These are phyloP conservation scores for Oligia latruncula DNA, from an alignment of 2,888 invertebrate genomes.

Conservation along the genomic window DNA sequence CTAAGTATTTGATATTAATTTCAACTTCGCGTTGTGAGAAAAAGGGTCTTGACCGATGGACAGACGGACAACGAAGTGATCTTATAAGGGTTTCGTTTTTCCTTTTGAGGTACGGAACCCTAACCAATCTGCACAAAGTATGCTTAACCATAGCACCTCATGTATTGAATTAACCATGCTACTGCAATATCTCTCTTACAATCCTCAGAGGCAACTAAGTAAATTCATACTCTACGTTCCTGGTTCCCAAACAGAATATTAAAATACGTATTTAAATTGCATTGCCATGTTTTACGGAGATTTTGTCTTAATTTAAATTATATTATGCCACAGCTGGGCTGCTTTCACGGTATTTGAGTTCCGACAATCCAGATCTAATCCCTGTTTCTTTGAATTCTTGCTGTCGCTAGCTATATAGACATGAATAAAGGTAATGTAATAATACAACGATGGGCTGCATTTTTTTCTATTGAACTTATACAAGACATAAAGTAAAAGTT, in stretches of 20 bases:
- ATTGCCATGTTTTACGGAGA: conserved; percentile 48
- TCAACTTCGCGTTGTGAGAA: no score
- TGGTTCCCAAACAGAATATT: conserved; percentile 47
- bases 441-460: background rate
- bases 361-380: conserved; percentile 19
- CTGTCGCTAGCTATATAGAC: background rate
- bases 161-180: background rate
- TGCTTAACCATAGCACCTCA: background rate
- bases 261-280: conserved; percentile 60
- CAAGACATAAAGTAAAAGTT: background rate
- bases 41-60: no score
- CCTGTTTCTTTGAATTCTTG: conserved; percentile 6
- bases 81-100: no score
- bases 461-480: background rate
- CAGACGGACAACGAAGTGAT: no score
- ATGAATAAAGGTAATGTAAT: background rate
- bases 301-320: conserved; percentile 59
- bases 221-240: conserved; percentile 35
- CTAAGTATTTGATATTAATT: no score
- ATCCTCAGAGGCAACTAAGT: conserved; percentile 17
- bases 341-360: conserved; percentile 41
- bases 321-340: conserved; percentile 51
- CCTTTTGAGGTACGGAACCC: no score
- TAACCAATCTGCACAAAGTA: background rate
- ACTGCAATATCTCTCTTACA: background rate